Base-by-base conservation (phyloP, 2,797 vertebrate genomes). In the Cyprinella venusta region DNA sequence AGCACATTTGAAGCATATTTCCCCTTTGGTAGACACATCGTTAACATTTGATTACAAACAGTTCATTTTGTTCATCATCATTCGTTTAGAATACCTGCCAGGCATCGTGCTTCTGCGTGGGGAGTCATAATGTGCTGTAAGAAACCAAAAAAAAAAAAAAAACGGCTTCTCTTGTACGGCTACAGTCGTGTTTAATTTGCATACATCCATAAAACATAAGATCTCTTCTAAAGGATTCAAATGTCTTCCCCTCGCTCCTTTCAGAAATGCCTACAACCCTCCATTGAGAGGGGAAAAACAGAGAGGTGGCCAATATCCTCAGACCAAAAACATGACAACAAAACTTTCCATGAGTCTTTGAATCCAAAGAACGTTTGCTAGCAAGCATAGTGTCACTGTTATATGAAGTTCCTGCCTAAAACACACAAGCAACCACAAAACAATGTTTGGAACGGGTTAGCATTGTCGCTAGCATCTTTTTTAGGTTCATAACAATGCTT, bases 161-260 rank as follows among this genome's bases (percentile, higher is more conserved):
- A 67, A 64, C 63, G 69, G 19, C 48, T 81, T 81, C 59, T 75
- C 30, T 54, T 79, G 40, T 80, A 81, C 67, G 54, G 67, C 61
- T 71, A 70, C 56, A 81, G 63, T 75, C 48, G 36, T 81, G 67
- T 82, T 85, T 70, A 79, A 21, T 83, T 79, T 83, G 75, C 64
- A 87, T 83, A 87, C 83, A 79, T 85, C 72, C 75, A 88, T 81
- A 80, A 83, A 81, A 82, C 76, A 84, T 85, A 81, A 82, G 77
- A 76, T 15, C 48, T 83, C 75, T 56, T 52, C 38, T 72, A 84
- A 79, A 70, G 33, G 5, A 48, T 40, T 61, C 13, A 76, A 76
- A 42, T 30, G 36, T 61, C 24, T 40, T 64, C 68, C 48, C 5
- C 30, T 80, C 30, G 1, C 45, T 30, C 56, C 80, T 77, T 67